A percentile compares a stretch with the other conserved stretches of the same genome.
These are phyloP conservation scores for Turnix velox DNA, from an alignment of 2,113 vertebrate species.

Conservation along the genomic window DNA sequence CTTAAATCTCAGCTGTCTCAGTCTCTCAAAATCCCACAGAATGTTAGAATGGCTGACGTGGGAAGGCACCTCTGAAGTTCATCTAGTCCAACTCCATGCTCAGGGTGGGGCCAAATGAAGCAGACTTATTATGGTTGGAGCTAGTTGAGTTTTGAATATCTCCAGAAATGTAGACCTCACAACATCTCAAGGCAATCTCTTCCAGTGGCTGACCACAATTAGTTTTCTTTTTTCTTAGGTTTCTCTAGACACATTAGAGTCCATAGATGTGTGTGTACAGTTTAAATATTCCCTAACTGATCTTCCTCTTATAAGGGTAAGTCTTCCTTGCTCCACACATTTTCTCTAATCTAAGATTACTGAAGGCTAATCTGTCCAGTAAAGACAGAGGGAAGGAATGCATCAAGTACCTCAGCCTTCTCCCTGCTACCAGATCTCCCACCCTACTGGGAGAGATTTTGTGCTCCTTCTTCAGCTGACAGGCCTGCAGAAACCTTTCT, in stretches of 20 bases:
- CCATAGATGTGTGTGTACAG: background rate
- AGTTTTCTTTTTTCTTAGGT: background rate
- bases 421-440: background rate
- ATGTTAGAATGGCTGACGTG: background rate
- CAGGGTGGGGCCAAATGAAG: background rate
- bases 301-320: background rate
- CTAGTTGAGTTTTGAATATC: background rate
- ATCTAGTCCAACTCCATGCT: background rate
- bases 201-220: background rate
- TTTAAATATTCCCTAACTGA: background rate
- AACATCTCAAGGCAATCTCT: background rate
- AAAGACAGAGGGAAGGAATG: background rate
- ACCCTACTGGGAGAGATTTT: background rate
- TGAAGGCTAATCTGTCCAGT: background rate
- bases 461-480: background rate
- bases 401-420: background rate
- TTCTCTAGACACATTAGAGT: background rate
- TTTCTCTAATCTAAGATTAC: background rate
- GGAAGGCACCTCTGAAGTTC: background rate
- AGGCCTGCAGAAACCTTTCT: background rate
- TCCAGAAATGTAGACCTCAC: background rate
- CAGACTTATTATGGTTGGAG: background rate
- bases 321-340: fast-evolving
- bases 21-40: background rate
- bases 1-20: background rate